phyloP scores from a whole-genome alignment of 2,113 vertebrate genomes.

The Sciurus niger region DNA sequence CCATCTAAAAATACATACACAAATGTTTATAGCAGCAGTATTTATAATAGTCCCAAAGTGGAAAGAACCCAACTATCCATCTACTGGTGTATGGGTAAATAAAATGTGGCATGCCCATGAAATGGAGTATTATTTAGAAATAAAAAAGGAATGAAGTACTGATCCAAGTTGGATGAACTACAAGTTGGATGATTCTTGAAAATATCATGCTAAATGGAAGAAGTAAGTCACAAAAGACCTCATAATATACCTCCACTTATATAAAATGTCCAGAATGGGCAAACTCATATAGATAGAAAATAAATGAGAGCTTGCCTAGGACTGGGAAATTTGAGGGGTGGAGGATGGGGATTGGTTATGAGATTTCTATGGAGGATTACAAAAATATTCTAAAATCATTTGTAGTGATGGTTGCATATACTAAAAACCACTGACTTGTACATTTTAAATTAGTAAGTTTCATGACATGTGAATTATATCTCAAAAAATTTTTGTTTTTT shows the following conservation, averaged over 20 bases:
- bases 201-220: conserved; percentile 1
- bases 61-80: neutral
- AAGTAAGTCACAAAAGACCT: neutral
- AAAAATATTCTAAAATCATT: neutral
- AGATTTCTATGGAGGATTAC: neutral
- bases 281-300: conserved; percentile 15
- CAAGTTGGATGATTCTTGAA: neutral
- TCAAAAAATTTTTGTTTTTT: neutral
- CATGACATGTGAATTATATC: conserved; percentile 24
- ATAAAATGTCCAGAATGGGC: neutral
- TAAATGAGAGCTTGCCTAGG: neutral
- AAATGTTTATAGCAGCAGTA: neutral
- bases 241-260: neutral
- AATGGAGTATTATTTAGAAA: neutral
- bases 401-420: neutral
- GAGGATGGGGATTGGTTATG: neutral
- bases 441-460: conserved; percentile 39
- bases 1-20: neutral
- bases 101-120: neutral
- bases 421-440: neutral
- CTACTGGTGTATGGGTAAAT: neutral
- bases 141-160: neutral
- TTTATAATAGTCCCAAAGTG: neutral
- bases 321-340: neutral
- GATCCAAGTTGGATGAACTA: neutral